These are phyloP conservation scores for Heliangelus exortis DNA, from an alignment of 2,797 vertebrate species.

Conservation along the genomic window DNA sequence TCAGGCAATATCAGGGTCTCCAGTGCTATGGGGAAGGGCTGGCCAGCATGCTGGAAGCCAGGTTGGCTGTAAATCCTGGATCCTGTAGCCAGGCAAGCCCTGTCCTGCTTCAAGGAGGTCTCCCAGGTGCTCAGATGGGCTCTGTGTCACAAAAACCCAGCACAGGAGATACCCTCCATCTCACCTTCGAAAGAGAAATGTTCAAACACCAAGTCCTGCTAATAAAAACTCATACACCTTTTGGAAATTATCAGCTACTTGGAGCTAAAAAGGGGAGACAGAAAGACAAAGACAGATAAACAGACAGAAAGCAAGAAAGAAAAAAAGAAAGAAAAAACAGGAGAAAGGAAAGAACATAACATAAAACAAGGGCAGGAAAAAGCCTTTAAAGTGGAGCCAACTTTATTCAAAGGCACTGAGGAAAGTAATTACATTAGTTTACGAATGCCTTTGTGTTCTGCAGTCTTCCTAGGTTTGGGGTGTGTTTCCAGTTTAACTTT, in stretches of 20 bases:
- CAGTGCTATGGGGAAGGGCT: accelerated
- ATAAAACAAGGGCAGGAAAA: slow-evolving; percentile 47
- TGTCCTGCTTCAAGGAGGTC: background rate
- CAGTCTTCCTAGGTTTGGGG: slow-evolving; percentile 44
- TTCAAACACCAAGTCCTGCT: background rate
- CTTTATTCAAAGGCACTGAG: slow-evolving; percentile 64
- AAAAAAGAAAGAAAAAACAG: slow-evolving; percentile 5
- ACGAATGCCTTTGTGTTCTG: slow-evolving; percentile 54
- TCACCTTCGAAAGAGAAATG: background rate
- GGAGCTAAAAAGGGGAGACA: background rate
- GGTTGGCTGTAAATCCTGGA: background rate
- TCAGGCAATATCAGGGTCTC: background rate
- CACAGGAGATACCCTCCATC: background rate
- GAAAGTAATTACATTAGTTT: slow-evolving; percentile 63
- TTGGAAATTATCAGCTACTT: slow-evolving; percentile 41
- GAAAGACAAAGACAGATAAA: background rate
- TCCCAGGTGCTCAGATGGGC: background rate
- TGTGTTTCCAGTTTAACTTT: slow-evolving; percentile 50
- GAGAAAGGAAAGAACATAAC: slow-evolving; percentile 40
- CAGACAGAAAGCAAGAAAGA: background rate
- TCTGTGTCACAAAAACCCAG: background rate
- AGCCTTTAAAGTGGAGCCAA: slow-evolving; percentile 71
- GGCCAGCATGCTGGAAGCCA: background rate
- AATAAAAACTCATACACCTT: background rate
- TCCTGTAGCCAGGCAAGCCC: background rate